A percentile compares a stretch with the other conserved stretches of the same genome.
These are phyloP conservation scores for Sternotherus odoratus DNA, from an alignment of 2,797 vertebrate genomes.

Conservation along the genomic window DNA sequence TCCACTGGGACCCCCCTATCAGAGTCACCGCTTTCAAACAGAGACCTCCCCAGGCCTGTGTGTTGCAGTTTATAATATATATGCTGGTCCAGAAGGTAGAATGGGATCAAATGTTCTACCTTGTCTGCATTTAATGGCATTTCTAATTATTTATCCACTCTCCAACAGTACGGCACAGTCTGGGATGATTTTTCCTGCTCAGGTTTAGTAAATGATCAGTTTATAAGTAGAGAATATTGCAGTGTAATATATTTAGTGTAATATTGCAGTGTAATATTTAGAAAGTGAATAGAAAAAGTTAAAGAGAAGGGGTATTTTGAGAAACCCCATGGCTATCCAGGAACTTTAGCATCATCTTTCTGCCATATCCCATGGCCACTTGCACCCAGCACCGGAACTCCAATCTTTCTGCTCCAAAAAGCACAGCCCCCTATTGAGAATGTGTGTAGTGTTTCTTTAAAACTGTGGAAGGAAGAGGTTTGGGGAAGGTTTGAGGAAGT, in stretches of 20 bases:
- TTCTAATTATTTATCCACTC: background rate
- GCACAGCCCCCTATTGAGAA: background rate
- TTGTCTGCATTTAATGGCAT: background rate
- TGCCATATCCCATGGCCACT: background rate
- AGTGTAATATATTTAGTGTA: background rate
- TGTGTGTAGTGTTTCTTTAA: background rate
- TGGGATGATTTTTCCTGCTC: background rate
- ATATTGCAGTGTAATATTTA: background rate
- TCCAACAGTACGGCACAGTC: background rate
- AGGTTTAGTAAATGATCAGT: background rate
- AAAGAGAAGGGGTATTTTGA: background rate
- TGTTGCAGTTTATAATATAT: background rate
- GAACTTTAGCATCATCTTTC: background rate
- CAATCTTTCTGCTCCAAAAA: background rate
- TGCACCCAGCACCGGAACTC: background rate
- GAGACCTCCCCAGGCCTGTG: background rate
- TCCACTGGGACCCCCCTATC: too few relatives aligned
- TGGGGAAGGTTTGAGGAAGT: background rate
- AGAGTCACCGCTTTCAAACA: too few relatives aligned
- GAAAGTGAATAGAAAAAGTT: background rate
- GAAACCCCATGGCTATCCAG: background rate
- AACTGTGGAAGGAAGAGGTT: background rate
- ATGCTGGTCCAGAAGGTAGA: background rate
- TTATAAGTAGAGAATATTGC: background rate
- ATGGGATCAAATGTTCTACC: background rate